Evolutionary conservation across 2,888 invertebrate species (phyloP).

Genomic region (Eupithecia abbreviata): DNA sequence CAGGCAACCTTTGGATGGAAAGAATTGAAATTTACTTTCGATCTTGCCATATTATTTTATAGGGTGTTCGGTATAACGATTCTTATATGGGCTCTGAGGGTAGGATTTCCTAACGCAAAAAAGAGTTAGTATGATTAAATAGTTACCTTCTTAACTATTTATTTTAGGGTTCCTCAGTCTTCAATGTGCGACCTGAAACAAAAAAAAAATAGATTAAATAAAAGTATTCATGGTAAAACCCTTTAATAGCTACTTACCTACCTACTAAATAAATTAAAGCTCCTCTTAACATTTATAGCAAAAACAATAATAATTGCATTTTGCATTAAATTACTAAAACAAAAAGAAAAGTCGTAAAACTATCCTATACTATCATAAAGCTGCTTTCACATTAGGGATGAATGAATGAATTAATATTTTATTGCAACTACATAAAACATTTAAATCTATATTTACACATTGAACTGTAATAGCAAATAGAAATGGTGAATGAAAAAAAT

Average conservation of each 20-base stretch:
- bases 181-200: background rate
- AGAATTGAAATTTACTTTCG: no score
- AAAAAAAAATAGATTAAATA: background rate
- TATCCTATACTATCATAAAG: background rate
- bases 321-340: slow-evolving; percentile 4
- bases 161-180: background rate
- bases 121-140: background rate
- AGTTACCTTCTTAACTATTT: background rate
- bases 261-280: background rate
- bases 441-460: no score
- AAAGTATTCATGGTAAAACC: background rate
- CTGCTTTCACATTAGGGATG: background rate
- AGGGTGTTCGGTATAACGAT: no score
- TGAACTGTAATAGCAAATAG: no score
- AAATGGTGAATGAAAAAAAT: no score
- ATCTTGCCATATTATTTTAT: no score
- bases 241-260: background rate
- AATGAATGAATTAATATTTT: no score
- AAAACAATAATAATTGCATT: background rate
- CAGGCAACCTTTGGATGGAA: no score
- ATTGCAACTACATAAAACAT: no score
- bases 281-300: slow-evolving; percentile 2
- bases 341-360: slow-evolving; percentile 6
- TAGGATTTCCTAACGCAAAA: no score
- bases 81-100: no score